phyloP scores from a whole-genome alignment of 64 coral and sea anemone genomes.

The Pocillopora damicornis region DNA sequence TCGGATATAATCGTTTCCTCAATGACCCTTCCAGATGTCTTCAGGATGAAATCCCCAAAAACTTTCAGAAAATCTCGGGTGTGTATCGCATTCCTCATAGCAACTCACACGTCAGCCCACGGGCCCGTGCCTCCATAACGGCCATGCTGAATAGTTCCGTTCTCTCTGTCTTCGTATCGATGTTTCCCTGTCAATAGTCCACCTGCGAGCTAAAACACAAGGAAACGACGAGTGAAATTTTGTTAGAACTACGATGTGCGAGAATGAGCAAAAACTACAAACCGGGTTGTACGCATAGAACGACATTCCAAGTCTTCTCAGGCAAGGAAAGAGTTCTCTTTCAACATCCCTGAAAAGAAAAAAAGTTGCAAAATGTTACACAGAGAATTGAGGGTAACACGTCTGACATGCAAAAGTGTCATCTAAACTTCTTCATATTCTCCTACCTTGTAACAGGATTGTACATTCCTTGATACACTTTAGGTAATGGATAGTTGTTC shows the following conservation, averaged over 20 bases:
- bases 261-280: neutral
- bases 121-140: slow-evolving; percentile 51
- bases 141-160: slow-evolving; percentile 41
- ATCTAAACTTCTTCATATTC: neutral
- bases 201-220: slow-evolving; percentile 56
- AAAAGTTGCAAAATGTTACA: neutral
- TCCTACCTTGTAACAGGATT: slow-evolving; percentile 87
- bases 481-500: slow-evolving; percentile 81
- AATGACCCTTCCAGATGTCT: too few relatives aligned
- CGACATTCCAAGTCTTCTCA: slow-evolving; percentile 73
- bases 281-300: slow-evolving; percentile 99
- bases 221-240: neutral
- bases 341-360: slow-evolving; percentile 74
- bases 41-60: neutral
- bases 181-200: slow-evolving; percentile 83
- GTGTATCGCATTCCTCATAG: neutral
- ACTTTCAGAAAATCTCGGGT: neutral
- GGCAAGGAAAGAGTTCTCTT: slow-evolving; percentile 86
- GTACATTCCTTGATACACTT: slow-evolving; percentile 99
- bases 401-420: neutral
- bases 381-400: too few relatives aligned
- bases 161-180: slow-evolving; percentile 58
- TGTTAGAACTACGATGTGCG: neutral
- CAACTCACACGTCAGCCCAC: slow-evolving; percentile 61
- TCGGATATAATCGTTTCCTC: too few relatives aligned